Evolutionary conservation across 2,113 vertebrate species (phyloP).

Genomic region (Campylomormyrus numenius): DNA sequence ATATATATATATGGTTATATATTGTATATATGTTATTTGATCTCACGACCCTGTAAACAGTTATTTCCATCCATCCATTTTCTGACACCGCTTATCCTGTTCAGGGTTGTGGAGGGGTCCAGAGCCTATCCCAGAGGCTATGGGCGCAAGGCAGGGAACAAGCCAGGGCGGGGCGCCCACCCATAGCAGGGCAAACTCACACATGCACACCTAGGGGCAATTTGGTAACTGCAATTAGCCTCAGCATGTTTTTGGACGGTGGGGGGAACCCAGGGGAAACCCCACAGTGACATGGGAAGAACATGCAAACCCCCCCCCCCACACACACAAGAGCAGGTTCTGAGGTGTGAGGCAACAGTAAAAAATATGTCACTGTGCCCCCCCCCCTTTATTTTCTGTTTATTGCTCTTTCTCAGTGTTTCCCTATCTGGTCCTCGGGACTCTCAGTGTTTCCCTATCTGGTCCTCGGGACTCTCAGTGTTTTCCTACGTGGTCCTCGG

Average conservation of each 20-base stretch:
- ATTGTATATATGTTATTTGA: not conserved
- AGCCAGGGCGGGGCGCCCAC: not conserved
- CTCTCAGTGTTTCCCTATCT: too few relatives aligned
- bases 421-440: not conserved
- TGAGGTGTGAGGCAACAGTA: too few relatives aligned
- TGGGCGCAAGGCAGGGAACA: not conserved
- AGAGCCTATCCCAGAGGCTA: not conserved
- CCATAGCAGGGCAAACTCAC: not conserved
- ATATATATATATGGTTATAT: not conserved
- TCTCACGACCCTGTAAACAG: not conserved
- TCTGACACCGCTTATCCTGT: not conserved
- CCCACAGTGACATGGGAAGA: not conserved
- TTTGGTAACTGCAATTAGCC: not conserved
- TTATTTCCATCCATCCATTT: not conserved
- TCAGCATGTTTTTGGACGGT: not conserved
- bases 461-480: too few relatives aligned
- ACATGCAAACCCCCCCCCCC: not conserved
- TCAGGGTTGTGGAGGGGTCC: not conserved
- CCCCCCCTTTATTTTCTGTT: not conserved
- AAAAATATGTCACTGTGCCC: not conserved
- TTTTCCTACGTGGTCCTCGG: too few relatives aligned
- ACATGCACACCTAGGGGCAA: not conserved
- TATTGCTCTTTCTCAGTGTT: not conserved
- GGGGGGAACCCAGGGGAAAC: not conserved
- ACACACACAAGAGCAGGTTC: not conserved